These are phyloP conservation scores for Leptoteleia sp. DNA, from an alignment of 1,140 invertebrate genomes.

Conservation along the genomic window DNA sequence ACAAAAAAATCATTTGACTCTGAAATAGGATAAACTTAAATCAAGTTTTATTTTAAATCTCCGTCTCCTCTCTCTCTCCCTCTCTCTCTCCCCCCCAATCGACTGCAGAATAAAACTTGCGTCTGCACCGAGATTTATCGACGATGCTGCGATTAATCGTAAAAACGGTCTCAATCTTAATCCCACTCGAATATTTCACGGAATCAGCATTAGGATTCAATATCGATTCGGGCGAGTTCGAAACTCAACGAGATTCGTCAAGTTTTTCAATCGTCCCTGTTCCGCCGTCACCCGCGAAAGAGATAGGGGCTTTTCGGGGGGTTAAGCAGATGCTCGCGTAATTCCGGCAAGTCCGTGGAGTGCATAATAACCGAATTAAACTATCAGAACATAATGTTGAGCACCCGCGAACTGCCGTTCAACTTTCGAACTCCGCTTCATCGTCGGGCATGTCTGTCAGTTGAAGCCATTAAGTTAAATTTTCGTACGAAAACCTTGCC, in stretches of 20 bases:
- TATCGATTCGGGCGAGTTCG: slow-evolving; percentile 38
- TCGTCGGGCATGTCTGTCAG: no score
- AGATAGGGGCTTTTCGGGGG: slow-evolving; percentile 49
- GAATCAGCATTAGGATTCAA: slow-evolving; percentile 47
- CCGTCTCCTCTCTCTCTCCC: neutral
- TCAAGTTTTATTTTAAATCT: slow-evolving; percentile 25
- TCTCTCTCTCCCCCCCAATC: no score
- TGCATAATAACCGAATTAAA: slow-evolving; percentile 71
- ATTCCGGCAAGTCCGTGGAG: slow-evolving; percentile 51
- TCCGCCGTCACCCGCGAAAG: slow-evolving; percentile 14
- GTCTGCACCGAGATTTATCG: slow-evolving; percentile 23
- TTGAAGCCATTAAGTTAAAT: no score
- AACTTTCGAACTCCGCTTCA: slow-evolving; percentile 17
- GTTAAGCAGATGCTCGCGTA: slow-evolving; percentile 63
- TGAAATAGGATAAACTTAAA: slow-evolving; percentile 22
- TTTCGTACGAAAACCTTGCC: no score
- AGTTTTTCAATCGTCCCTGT: slow-evolving; percentile 51
- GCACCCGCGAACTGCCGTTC: slow-evolving; percentile 55
- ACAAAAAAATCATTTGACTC: neutral
- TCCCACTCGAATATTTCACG: slow-evolving; percentile 42
- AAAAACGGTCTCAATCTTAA: slow-evolving; percentile 46
- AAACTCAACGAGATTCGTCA: slow-evolving; percentile 45
- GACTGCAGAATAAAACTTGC: slow-evolving; percentile 9
- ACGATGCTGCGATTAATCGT: slow-evolving; percentile 28
- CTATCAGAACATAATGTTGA: slow-evolving; percentile 69